These are phyloP conservation scores for Hapalemur alaotrensis DNA, from an alignment of 2,797 vertebrate species.

Conservation along the genomic window DNA sequence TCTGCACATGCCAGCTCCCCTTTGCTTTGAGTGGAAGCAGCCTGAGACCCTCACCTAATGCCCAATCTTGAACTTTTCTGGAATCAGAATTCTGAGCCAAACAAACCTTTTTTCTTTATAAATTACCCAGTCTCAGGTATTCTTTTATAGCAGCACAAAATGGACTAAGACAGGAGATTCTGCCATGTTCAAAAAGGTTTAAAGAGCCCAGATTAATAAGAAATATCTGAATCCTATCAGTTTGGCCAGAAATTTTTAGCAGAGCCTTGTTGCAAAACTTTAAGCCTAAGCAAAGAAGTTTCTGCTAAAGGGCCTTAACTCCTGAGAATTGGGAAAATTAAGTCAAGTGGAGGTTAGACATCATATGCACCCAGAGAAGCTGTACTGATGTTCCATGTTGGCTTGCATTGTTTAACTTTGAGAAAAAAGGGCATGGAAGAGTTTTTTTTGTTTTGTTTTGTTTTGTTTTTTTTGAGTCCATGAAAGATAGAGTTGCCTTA, in stretches of 20 bases:
- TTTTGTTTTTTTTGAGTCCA: not conserved
- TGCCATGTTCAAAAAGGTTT: conserved; percentile 21
- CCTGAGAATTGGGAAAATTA: not conserved
- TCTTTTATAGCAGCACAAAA: not conserved
- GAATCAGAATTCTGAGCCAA: not conserved
- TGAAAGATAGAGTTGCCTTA: not conserved
- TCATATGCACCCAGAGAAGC: not conserved
- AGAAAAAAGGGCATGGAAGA: not conserved
- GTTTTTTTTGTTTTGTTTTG: not conserved
- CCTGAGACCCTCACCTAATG: not conserved
- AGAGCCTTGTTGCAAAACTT: not conserved
- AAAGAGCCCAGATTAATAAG: conserved; percentile 37
- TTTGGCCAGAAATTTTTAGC: not conserved
- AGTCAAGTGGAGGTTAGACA: not conserved
- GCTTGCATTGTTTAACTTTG: not conserved
- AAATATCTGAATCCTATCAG: not conserved
- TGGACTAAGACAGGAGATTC: not conserved
- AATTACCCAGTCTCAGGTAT: not conserved
- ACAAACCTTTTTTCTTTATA: not conserved
- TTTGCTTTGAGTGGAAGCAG: not conserved
- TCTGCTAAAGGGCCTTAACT: not conserved
- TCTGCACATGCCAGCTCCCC: not conserved
- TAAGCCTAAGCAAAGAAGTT: not conserved
- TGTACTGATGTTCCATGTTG: fast-evolving
- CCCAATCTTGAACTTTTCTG: not conserved